Percentiles rank a stretch among this genome's conserved stretches.
Evolutionary conservation across 53 echinoderm and acorn worm genomes (phyloP).

Genomic region (Apostichopus leukothele): DNA sequence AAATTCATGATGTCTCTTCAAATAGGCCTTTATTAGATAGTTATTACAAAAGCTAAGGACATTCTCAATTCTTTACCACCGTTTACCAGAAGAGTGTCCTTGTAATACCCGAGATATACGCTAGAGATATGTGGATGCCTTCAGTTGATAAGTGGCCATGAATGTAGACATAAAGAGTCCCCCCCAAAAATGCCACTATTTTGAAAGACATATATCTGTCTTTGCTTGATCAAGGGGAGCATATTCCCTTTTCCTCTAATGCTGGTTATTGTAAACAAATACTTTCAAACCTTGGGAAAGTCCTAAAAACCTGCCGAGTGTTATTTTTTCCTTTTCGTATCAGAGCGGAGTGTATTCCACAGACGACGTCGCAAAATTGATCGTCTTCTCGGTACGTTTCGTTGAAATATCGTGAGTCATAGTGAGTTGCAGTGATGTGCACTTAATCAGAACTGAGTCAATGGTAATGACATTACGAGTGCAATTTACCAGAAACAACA

Average conservation of each 20-base stretch:
- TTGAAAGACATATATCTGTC: too few relatives aligned
- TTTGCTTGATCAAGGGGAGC: background rate
- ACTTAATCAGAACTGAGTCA: constrained; percentile 45
- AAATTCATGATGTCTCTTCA: too few relatives aligned
- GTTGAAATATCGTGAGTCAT: constrained; percentile 27
- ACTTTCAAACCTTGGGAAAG: background rate
- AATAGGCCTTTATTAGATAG: too few relatives aligned
- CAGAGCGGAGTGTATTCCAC: background rate
- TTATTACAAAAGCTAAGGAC: too few relatives aligned
- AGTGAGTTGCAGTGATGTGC: constrained; percentile 10
- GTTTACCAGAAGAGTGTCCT: too few relatives aligned
- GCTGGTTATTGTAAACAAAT: background rate
- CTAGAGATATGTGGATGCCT: background rate
- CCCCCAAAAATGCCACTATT: too few relatives aligned
- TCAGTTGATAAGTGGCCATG: background rate
- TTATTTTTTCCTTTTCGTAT: background rate
- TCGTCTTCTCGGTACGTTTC: background rate
- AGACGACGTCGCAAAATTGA: background rate
- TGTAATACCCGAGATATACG: too few relatives aligned
- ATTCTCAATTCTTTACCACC: too few relatives aligned
- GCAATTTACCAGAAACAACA: background rate
- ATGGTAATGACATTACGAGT: constrained; percentile 16
- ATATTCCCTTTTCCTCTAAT: background rate
- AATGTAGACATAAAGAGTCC: background rate
- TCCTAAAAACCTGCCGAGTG: background rate